Conservation (phyloP, 2,113 vertebrate genomes). For the Phainopepla nitens region DNA sequence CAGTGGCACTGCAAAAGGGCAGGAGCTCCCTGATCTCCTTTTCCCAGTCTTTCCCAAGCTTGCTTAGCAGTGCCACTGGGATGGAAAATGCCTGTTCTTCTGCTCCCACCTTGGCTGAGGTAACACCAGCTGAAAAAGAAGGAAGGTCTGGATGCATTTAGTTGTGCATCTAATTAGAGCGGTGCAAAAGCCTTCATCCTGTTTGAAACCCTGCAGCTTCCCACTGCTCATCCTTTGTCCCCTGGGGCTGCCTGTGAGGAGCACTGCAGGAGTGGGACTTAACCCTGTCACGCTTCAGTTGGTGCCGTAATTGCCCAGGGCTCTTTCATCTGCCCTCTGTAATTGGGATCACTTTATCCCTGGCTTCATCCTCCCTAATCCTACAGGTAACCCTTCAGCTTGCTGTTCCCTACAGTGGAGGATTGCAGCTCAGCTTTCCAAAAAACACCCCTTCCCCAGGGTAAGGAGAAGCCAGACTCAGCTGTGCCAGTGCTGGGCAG, state of each 20-base stretch:
- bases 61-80: not conserved
- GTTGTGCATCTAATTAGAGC: not conserved
- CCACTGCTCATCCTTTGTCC: not conserved
- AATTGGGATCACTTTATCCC: conserved; percentile 21
- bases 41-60: not conserved
- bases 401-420: not conserved
- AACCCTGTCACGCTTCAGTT: not conserved
- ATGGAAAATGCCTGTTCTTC: not conserved
- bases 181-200: not conserved
- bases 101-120: not conserved
- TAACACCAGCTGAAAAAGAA: not conserved
- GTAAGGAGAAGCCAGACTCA: not conserved
- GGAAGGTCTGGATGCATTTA: not conserved
- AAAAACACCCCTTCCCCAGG: not conserved
- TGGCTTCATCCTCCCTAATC: not conserved
- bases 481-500: not conserved
- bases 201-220: not conserved
- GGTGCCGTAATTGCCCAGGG: not conserved
- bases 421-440: not conserved
- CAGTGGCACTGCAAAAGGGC: not conserved
- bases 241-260: not conserved
- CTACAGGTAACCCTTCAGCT: not conserved
- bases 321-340: not conserved
- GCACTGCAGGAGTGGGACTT: not conserved
- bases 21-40: not conserved